Evolutionary conservation across 2,113 vertebrate genomes (phyloP).

Genomic region (Epinephelus fuscoguttatus): DNA sequence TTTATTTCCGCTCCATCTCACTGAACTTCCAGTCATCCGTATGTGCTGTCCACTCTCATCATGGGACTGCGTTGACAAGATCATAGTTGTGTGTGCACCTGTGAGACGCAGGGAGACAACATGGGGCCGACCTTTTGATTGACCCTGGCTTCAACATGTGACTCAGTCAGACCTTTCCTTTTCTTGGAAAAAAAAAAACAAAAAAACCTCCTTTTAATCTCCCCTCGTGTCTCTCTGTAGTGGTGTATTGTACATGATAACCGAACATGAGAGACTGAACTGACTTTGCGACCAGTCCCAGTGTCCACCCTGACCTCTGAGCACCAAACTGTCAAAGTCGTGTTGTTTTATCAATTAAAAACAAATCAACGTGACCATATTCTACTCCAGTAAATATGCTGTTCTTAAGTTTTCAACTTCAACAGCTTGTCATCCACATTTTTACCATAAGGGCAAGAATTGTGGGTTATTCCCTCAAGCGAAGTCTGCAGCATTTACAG

Average conservation of each 20-base stretch:
- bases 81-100: slow-evolving; percentile 14
- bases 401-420: neutral
- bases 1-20: slow-evolving; percentile 53
- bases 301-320: no score
- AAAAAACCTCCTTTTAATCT: no score
- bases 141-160: slow-evolving; percentile 8
- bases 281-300: no score
- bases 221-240: no score
- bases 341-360: neutral
- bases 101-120: slow-evolving; percentile 7
- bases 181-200: no score
- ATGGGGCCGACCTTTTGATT: neutral
- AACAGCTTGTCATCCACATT: neutral
- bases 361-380: neutral
- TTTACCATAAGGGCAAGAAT: neutral
- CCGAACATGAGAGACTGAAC: no score
- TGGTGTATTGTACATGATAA: no score
- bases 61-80: slow-evolving; percentile 39
- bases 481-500: no score
- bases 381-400: neutral
- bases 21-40: slow-evolving; percentile 47
- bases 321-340: no score
- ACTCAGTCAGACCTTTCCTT: neutral
- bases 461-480: slow-evolving; percentile 3
- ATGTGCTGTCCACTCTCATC: slow-evolving; percentile 52